Conservation (phyloP, 2,113 vertebrate genomes). For the Cairina moschata region DNA sequence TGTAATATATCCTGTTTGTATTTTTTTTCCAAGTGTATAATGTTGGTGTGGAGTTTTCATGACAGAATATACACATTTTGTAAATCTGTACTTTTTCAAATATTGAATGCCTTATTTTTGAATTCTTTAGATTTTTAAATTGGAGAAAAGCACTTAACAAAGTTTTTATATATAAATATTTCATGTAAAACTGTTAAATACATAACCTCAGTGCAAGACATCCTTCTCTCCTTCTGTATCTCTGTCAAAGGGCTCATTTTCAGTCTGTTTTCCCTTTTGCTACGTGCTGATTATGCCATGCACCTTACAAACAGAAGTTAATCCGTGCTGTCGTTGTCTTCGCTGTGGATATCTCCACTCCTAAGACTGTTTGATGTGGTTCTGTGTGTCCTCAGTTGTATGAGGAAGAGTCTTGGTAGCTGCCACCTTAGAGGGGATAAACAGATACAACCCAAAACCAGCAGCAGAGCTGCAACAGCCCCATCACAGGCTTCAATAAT, state of each 20-base stretch:
- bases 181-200: constrained; percentile 86
- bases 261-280: background rate
- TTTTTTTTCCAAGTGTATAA: constrained; percentile 89
- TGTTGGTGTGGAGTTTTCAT: constrained; percentile 90
- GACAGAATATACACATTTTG: constrained; percentile 85
- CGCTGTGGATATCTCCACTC: background rate
- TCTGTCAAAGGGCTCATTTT: constrained; percentile 27
- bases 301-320: constrained; percentile 51
- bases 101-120: constrained; percentile 86
- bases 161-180: constrained; percentile 87
- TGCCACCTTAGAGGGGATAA: background rate
- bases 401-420: background rate
- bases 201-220: constrained; percentile 82
- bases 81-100: constrained; percentile 88
- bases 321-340: background rate
- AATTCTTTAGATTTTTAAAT: constrained; percentile 88
- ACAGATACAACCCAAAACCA: background rate
- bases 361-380: background rate
- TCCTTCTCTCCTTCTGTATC: constrained; percentile 70
- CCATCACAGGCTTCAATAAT: background rate
- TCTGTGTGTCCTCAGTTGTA: constrained; percentile 29
- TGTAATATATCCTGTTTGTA: constrained; percentile 96
- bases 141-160: constrained; percentile 82
- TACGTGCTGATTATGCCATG: background rate
- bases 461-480: background rate